Percentiles rank a stretch among this genome's conserved stretches.
These are phyloP conservation scores for Anthopleura xanthogrammica DNA, from an alignment of 92 coral and sea anemone species.

Conservation along the genomic window DNA sequence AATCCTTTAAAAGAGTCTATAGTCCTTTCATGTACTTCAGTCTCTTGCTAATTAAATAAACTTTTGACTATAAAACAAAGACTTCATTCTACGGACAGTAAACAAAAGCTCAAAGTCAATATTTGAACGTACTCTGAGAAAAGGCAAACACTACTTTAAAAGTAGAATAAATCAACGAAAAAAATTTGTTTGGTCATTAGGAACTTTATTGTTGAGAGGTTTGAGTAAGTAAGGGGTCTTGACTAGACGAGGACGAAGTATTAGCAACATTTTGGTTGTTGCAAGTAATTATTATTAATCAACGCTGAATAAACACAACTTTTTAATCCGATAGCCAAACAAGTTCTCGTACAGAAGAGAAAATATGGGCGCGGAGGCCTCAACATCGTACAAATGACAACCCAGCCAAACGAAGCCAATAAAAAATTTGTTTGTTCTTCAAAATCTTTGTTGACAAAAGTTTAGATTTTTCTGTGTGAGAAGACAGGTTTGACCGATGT, in stretches of 20 bases:
- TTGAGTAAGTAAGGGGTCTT: background rate
- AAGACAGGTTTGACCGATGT: background rate
- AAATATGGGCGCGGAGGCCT: background rate
- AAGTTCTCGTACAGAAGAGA: background rate
- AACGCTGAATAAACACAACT: slow-evolving; percentile 15
- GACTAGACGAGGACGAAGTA: background rate
- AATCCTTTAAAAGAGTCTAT: too few species aligned
- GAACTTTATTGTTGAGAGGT: background rate
- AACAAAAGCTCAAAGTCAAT: slow-evolving; percentile 14
- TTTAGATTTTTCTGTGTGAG: background rate
- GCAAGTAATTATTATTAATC: background rate
- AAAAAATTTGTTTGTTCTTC: background rate
- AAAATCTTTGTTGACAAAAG: slow-evolving; percentile 4
- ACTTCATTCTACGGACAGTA: background rate
- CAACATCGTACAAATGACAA: background rate
- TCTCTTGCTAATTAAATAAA: too few species aligned
- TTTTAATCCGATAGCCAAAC: slow-evolving; percentile 30
- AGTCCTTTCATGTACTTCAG: too few species aligned
- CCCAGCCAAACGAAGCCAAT: background rate
- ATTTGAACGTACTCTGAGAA: background rate
- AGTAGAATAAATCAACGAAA: background rate
- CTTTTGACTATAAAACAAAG: background rate
- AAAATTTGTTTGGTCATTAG: background rate
- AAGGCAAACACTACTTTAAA: slow-evolving; percentile 1
- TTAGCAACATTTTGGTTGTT: background rate